phyloP scores from a whole-genome alignment of 2,113 vertebrate species.

The Butorides virescens region DNA sequence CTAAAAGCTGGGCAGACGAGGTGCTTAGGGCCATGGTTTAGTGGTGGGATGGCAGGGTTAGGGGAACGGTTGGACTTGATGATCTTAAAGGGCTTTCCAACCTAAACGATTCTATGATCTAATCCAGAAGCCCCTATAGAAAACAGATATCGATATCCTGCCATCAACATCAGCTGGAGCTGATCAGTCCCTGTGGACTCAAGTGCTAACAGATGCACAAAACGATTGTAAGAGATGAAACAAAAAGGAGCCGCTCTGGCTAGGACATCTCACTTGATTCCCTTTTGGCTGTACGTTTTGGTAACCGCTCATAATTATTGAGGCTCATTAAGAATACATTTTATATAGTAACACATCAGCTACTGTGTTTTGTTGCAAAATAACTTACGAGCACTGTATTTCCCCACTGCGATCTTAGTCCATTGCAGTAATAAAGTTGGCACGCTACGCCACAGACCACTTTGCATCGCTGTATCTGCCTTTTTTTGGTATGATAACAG shows the following conservation, averaged over 20 bases:
- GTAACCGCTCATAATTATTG: slow-evolving; percentile 55
- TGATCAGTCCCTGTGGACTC: neutral
- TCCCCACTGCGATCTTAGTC: neutral
- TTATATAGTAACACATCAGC: neutral
- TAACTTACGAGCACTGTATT: slow-evolving; percentile 22
- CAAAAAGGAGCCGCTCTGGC: neutral
- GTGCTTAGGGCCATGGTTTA: too few relatives aligned
- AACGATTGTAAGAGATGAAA: neutral
- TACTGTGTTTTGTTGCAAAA: slow-evolving; percentile 13
- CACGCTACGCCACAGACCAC: slow-evolving; percentile 39
- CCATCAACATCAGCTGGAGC: neutral
- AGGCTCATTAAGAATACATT: slow-evolving; percentile 38
- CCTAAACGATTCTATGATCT: too few relatives aligned
- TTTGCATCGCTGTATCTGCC: slow-evolving; percentile 53
- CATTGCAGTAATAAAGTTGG: slow-evolving; percentile 55
- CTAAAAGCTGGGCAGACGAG: neutral
- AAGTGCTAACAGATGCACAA: neutral
- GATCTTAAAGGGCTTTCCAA: too few relatives aligned
- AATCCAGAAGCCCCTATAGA: neutral
- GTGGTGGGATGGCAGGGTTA: too few relatives aligned
- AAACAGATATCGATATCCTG: neutral
- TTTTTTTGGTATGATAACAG: slow-evolving; percentile 34
- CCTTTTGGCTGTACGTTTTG: slow-evolving; percentile 6
- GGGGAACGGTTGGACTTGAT: too few relatives aligned
- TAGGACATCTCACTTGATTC: neutral